Evolutionary conservation across 2,797 vertebrate species (phyloP), one percentile per base, ranked within the genome.

Genomic region (Nannoperca obscura): DNA sequence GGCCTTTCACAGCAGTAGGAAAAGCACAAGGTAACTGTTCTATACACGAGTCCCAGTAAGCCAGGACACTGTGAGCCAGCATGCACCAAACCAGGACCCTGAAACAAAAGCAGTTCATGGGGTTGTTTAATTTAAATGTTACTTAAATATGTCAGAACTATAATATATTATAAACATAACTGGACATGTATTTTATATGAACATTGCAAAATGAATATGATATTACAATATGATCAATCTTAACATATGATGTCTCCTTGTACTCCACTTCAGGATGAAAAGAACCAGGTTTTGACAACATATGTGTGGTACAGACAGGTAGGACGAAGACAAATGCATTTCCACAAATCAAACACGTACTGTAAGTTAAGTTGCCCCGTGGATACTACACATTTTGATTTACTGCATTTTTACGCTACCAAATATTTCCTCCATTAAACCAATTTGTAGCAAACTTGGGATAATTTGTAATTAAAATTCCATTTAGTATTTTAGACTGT

Each of bases 271-370:
- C 90, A 99, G 98, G 97, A 99, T 74, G 98, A 99, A 90, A 99
- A 99, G 93, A 99, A 99, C 84, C 98, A 99, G 86, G 97, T 99
- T 46, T 88, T 99, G 88, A 99, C 98, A 57, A 99, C 98, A 0
- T 99, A 99, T 22, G 96, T 99, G 78, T 99, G 98, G 98, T 99
- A 99, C 91, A 95, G 97, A 82, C 98, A 99, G 96, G 98, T 99
- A 89, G 75, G 74, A 73, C 30, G 11, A 50, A 53, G 1, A 50
- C 4, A 24, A 64, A 32, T 3, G 0, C 0, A 34, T 52, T 78
- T 50, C 3, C 24, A 61, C 53, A 7, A 40, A 50, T 49, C 24
- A 1, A 30, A 58, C 5, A 7, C 50, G 3, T 40, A 8, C 52
- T 7, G 1, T 22, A 12, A 40, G 2, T 36, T 22, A 12, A 40